These are phyloP conservation scores for Epizoanthus ramosus DNA, from an alignment of 92 coral and sea anemone species.

Conservation along the genomic window DNA sequence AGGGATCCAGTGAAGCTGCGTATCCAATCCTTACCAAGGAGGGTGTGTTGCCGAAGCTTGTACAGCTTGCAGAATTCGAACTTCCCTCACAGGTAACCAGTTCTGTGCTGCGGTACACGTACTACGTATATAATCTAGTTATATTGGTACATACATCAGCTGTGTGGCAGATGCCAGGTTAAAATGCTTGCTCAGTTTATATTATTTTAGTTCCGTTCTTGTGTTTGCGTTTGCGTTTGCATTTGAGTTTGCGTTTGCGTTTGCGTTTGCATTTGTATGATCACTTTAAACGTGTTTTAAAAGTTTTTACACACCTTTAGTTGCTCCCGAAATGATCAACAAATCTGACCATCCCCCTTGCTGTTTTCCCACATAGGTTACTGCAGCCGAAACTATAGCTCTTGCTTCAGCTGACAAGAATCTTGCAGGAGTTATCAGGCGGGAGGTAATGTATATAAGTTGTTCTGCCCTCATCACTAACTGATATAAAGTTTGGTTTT, in stretches of 20 bases:
- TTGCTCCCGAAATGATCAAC: too few relatives aligned
- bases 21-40: conserved; percentile 76
- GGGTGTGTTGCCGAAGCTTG: conserved; percentile 67
- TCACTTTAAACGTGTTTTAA: too few relatives aligned
- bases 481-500: not conserved
- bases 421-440: conserved; percentile 59
- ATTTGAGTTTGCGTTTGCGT: too few relatives aligned
- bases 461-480: not conserved
- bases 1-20: conserved; percentile 93
- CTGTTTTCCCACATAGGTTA: conserved; percentile 53
- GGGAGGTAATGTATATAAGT: conserved; percentile 51
- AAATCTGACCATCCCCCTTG: not conserved
- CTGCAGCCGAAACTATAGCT: conserved; percentile 93
- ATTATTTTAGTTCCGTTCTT: not conserved
- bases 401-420: conserved; percentile 93
- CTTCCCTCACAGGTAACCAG: conserved; percentile 69
- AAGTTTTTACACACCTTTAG: too few relatives aligned
- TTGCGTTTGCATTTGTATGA: too few relatives aligned
- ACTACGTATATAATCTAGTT: not conserved
- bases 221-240: too few relatives aligned
- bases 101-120: not conserved
- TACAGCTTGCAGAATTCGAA: conserved; percentile 77
- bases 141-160: too few relatives aligned
- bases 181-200: too few relatives aligned
- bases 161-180: too few relatives aligned